Base-by-base conservation (phyloP, 2,888 invertebrate genomes). In the Lasiommata megera region DNA sequence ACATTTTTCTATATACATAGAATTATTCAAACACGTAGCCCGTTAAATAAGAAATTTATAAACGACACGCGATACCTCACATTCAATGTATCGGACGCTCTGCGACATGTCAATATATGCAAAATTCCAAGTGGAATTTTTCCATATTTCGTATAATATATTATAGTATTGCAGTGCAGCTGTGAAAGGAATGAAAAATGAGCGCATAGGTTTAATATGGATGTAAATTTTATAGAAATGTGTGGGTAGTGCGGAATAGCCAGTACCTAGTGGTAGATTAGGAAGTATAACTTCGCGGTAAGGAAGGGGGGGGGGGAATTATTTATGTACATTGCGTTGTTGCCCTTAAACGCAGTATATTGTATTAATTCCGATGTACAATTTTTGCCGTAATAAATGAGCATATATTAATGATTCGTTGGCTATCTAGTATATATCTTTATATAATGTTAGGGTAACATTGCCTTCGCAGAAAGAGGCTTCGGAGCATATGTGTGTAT, bases 121-220 rank as follows among this genome's bases (percentile, higher is more conserved):
- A 29, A 51, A 38, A 51, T 40, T 40, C 29, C 3, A 16, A 28
- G n/a, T 40, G 48, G 37, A 11, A 48, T 36, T 29, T 40, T 50
- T 29, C 51, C 38, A 23, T 14, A 29, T 28, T 51, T 38, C 40
- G 29, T 28, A 28, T 51, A 29, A n/a, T n/a, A n/a, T n/a, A n/a
- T n/a, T n/a, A n/a, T n/a, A 29, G 16, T 40, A 38, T 51, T 51
- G 38, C 48, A 51, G 38, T 29, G 9, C 36, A 23, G 12, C 18
- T 40, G 28, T 29, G 51, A 51, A 51, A 11, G 50, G 50, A 51
- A 51, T 40, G 51, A 51, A 51, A 51, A 29, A 51, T 51, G 51
- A 51, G 51, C 37, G 7, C 17, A 18, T 28, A 28, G 44, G 28
- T 44, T 28, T 28, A 44, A 44, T 44, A 44, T 44, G 12, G 12